These are phyloP conservation scores for Zaprionus africanus DNA, from an alignment of 1,140 invertebrate species.

Conservation along the genomic window DNA sequence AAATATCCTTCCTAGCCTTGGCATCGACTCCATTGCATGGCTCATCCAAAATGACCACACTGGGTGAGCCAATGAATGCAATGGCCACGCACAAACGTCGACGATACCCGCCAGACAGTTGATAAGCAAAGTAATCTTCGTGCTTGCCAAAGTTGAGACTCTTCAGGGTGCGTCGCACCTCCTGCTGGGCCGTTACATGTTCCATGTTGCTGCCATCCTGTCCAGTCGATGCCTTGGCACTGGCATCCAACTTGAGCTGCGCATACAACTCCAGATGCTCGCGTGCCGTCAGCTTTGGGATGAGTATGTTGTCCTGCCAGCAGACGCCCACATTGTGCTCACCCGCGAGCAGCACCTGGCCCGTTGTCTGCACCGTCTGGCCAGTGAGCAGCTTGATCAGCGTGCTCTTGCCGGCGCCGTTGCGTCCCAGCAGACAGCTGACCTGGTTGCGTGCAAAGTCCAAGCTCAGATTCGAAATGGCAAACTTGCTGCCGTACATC, in stretches of 20 bases:
- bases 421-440: conserved; percentile 92
- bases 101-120: conserved; percentile 87
- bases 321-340: conserved; percentile 89
- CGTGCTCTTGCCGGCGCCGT: conserved; percentile 94
- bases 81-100: conserved; percentile 88
- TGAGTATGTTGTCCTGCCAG: conserved; percentile 93
- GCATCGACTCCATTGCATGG: conserved; percentile 93
- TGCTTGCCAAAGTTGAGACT: conserved; percentile 86
- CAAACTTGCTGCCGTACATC: conserved; percentile 85
- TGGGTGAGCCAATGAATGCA: conserved; percentile 88
- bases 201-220: conserved; percentile 8
- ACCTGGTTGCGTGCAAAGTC: conserved; percentile 86
- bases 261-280: conserved; percentile 94
- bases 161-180: conserved; percentile 85
- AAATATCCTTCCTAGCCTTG: conserved; percentile 89
- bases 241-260: conserved; percentile 64
- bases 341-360: conserved; percentile 85
- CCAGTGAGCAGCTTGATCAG: conserved; percentile 90
- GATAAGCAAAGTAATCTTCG: conserved; percentile 85
- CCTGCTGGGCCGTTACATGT: conserved; percentile 22
- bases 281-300: conserved; percentile 90
- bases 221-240: background rate
- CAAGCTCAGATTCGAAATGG: conserved; percentile 88
- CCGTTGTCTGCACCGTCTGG: conserved; percentile 86
- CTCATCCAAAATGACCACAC: conserved; percentile 93